phyloP scores from a whole-genome alignment of 2,888 invertebrate species.

The Amiota minor region DNA sequence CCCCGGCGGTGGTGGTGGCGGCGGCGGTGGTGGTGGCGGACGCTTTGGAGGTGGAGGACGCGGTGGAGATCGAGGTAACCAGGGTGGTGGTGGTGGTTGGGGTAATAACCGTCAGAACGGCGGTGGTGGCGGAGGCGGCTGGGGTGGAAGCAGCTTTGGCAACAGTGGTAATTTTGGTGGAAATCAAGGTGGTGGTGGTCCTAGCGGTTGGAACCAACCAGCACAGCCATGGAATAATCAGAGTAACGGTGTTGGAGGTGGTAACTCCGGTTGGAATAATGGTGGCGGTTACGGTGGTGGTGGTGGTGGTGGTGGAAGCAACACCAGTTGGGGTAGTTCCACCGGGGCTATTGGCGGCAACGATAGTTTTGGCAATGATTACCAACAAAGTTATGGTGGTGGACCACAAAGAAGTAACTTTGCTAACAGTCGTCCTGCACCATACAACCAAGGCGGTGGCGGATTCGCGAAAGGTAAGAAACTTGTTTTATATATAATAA shows the following conservation, averaged over 20 bases:
- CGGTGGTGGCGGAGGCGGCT: conserved; percentile 54
- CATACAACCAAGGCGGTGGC: conserved; percentile 62
- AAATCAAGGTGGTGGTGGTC: conserved; percentile 68
- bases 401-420: conserved; percentile 82
- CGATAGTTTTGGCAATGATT: conserved; percentile 76
- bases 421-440: conserved; percentile 68
- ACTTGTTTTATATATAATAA: neutral
- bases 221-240: conserved; percentile 68
- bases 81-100: conserved; percentile 58
- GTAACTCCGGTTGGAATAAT: conserved; percentile 50
- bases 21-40: conserved; percentile 69
- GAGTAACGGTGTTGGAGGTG: conserved; percentile 53
- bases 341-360: conserved; percentile 50
- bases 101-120: conserved; percentile 61
- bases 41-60: conserved; percentile 71
- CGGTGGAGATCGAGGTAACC: conserved; percentile 76
- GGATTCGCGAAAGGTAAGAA: conserved; percentile 65
- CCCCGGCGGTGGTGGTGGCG: conserved; percentile 75
- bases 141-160: conserved; percentile 58
- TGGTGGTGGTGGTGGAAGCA: conserved; percentile 74
- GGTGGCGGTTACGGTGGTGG: conserved; percentile 72
- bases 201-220: conserved; percentile 73
- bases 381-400: conserved; percentile 88
- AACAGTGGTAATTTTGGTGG: conserved; percentile 65
- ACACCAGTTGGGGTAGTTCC: conserved; percentile 77